Base-by-base conservation (phyloP, 30 jellyfish, hydroid and myxozoan species). In the Turritopsis dohrnii region DNA sequence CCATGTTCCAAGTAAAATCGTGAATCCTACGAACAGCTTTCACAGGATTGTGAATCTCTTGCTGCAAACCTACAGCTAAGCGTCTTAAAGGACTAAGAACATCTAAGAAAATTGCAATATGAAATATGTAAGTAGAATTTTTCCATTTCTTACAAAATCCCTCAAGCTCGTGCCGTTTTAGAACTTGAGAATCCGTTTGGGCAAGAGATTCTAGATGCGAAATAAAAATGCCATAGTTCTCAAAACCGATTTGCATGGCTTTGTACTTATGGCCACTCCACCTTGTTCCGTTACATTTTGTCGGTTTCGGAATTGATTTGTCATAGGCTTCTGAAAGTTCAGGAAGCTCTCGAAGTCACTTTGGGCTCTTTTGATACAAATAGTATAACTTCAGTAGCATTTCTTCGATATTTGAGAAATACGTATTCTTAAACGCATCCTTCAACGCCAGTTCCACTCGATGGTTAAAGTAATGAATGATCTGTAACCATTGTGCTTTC, bases 281-380 rank as follows among this genome's bases (percentile, higher is more conserved):
- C 60, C 60, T 41, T 5, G 60, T 41, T 5, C 83, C 83, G 18
- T 29, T 24, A 22, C 27, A 28, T 28, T 74, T 8, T 4, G 76
- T 24, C n/a, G 83, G 65, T 8, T 74, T 74, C 9, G 83, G 83
- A 1, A 74, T 4, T 24, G 65, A 28, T 74, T 74, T 41, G 60
- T 41, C 13, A 13, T 3, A 41, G 13, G 5, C 60, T 41, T 41
- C 9, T 3, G 60, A 41, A 41, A 41, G 60, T 41, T 3, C 60
- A 3, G 5, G 5, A 3, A 41, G 13, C 13, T 41, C 5, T 41
- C 60, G 5, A 5, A 41, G 60, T 3, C 60, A 13, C 13, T 41
- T 41, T 3, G 60, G 60, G 60, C 9, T 41, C 13, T 41, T 41
- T 13, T 41, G 60, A 41, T 41, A 41, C 60, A 41, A 13, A 41